phyloP scores from a whole-genome alignment of 92 coral and sea anemone species.

The Actinostola sp. region DNA sequence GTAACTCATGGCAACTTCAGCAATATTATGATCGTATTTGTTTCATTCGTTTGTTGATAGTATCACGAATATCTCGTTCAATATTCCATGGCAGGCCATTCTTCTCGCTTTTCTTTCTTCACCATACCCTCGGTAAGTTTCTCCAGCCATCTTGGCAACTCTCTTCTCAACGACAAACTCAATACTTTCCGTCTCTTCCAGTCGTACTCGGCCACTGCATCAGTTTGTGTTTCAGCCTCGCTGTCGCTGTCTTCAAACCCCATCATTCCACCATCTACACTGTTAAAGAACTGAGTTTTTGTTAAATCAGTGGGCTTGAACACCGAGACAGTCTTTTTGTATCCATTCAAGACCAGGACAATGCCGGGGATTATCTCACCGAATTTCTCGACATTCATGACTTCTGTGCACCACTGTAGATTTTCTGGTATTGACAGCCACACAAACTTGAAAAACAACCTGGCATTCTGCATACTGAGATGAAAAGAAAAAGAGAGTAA shows the following conservation, averaged over 20 bases:
- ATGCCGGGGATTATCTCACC: conserved; percentile 92
- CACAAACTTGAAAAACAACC: conserved; percentile 68
- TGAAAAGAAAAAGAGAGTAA: too few relatives aligned
- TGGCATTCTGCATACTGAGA: conserved; percentile 39
- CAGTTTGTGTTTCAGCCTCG: conserved; percentile 30
- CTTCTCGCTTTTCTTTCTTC: conserved; percentile 58
- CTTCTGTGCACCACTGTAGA: conserved; percentile 93
- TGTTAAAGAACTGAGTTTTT: conserved; percentile 55
- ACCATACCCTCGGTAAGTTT: conserved; percentile 84
- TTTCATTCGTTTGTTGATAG: neutral
- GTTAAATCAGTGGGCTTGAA: conserved; percentile 74
- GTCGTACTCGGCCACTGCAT: conserved; percentile 63
- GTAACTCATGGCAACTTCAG: too few relatives aligned
- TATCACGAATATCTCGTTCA: neutral
- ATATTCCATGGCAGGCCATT: conserved; percentile 76
- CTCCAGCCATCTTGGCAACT: conserved; percentile 84
- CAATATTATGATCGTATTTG: too few relatives aligned
- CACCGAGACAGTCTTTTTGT: conserved; percentile 71
- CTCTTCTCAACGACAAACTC: conserved; percentile 66
- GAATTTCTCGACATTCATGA: conserved; percentile 85
- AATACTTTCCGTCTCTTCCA: conserved; percentile 68
- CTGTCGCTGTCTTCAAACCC: conserved; percentile 87
- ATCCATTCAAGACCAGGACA: conserved; percentile 84
- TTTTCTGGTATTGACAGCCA: conserved; percentile 93
- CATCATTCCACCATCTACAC: conserved; percentile 73